These are phyloP conservation scores for Agonopterix heracliana DNA, from an alignment of 2,888 invertebrate genomes.

Conservation along the genomic window DNA sequence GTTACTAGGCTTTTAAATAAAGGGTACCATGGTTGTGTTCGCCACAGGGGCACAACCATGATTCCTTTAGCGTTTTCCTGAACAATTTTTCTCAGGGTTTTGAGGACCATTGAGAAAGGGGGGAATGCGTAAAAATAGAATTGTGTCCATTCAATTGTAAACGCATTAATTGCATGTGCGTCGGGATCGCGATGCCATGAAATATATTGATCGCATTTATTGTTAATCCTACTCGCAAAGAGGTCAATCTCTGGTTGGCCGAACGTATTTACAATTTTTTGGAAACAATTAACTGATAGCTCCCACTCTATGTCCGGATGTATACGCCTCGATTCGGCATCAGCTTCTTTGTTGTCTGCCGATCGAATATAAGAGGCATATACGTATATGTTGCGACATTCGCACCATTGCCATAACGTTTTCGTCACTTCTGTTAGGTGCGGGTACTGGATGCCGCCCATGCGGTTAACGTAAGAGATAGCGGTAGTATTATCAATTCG, in stretches of 20 bases:
- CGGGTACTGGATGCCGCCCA: constrained; percentile 12
- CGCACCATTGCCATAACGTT: constrained; percentile 1
- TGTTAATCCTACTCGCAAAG: not conserved
- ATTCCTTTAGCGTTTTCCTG: constrained; percentile 8
- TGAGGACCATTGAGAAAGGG: not conserved
- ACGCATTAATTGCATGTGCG: constrained; percentile 6
- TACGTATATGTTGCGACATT: not conserved
- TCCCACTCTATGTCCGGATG: constrained; percentile 2
- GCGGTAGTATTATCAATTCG: constrained; percentile 8
- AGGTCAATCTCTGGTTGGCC: constrained; percentile 1
- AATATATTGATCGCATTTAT: too few species aligned
- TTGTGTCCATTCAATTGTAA: constrained; percentile 7
- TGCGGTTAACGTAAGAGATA: constrained; percentile 11
- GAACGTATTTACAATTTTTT: not conserved
- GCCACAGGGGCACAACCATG: constrained; percentile 7
- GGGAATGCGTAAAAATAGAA: constrained; percentile 9
- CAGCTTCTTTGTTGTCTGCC: not conserved
- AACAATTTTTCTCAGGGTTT: constrained; percentile 6
- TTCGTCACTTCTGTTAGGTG: constrained; percentile 6
- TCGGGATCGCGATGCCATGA: not conserved
- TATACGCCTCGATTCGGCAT: constrained; percentile 3
- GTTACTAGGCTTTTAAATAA: constrained; percentile 14
- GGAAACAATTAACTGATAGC: not conserved
- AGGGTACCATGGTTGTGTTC: constrained; percentile 8
- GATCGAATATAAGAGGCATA: not conserved